phyloP scores from a whole-genome alignment of 2,888 invertebrate genomes.

The Erynnis tages region DNA sequence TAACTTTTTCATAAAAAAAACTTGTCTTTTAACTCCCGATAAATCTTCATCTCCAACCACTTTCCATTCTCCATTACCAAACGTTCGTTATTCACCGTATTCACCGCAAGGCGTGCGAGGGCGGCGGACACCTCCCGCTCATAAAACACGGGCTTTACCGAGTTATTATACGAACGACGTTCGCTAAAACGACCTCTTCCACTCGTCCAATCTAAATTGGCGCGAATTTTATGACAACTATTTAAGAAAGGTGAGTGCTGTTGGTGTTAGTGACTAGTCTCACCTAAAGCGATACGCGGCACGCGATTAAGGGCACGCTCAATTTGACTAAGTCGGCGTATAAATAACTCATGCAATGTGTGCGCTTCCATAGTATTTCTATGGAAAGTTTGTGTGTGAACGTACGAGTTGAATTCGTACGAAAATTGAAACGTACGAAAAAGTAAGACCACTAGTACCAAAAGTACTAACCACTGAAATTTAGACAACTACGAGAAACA shows the following conservation, averaged over 20 bases:
- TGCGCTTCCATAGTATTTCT: no score
- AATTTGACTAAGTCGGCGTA: no score
- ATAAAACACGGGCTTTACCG: slow-evolving; percentile 68
- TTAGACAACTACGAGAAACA: no score
- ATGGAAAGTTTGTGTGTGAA: no score
- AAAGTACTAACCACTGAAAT: no score
- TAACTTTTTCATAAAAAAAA: no score
- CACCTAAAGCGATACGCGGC: not conserved
- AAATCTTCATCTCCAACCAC: not conserved
- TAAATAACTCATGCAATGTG: no score
- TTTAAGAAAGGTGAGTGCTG: slow-evolving; percentile 43
- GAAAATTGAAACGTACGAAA: no score
- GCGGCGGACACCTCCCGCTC: slow-evolving; percentile 36
- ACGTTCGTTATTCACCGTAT: slow-evolving; percentile 1
- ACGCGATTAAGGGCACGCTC: not conserved
- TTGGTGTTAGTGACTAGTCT: not conserved
- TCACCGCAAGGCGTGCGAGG: slow-evolving; percentile 1
- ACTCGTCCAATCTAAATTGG: slow-evolving; percentile 66
- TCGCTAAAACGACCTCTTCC: slow-evolving; percentile 50
- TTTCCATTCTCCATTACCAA: not conserved
- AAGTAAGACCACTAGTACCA: no score
- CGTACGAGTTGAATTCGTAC: no score
- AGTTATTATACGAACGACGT: slow-evolving; percentile 64
- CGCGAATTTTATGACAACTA: slow-evolving; percentile 62
- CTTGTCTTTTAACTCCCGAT: not conserved